Conservation (phyloP, 2,113 vertebrate genomes). For the Cynoglossus semilaevis region DNA sequence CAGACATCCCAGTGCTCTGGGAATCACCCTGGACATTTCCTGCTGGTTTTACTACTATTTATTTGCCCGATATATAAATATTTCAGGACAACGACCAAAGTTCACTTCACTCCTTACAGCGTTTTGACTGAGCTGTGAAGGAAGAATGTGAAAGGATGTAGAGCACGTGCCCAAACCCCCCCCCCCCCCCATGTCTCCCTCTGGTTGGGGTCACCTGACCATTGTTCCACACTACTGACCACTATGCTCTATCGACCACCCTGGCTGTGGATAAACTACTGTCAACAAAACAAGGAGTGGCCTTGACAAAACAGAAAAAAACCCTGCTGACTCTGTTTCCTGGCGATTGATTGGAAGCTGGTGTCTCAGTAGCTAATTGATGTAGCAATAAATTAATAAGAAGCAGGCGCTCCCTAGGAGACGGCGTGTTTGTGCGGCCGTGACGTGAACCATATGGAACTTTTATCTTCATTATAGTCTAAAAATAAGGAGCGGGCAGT, state of each 20-base stretch:
- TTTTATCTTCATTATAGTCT: constrained; percentile 1
- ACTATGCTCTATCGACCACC: constrained; percentile 66
- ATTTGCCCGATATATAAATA: no score
- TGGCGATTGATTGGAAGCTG: constrained; percentile 29
- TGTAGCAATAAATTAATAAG: constrained; percentile 71
- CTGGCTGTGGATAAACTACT: constrained; percentile 65
- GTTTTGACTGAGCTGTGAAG: constrained; percentile 30
- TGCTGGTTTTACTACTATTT: no score
- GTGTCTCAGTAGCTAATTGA: constrained; percentile 74
- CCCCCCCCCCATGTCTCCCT: constrained; percentile 51
- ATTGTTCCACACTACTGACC: constrained; percentile 75
- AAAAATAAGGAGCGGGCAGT: constrained; percentile 16
- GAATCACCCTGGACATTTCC: no score
- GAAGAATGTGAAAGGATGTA: constrained; percentile 56
- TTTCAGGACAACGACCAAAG: neutral
- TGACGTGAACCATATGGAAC: constrained; percentile 31
- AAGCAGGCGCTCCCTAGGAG: constrained; percentile 48
- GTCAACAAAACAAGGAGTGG: constrained; percentile 37
- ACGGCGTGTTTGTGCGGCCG: constrained; percentile 2
- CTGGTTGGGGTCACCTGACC: constrained; percentile 62
- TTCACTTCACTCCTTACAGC: no score
- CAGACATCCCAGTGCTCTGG: no score
- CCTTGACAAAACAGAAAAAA: constrained; percentile 45
- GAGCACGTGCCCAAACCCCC: constrained; percentile 51
- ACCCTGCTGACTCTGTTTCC: no score